Evolutionary conservation across 1,140 invertebrate species (phyloP), one percentile per base, ranked within the genome.

Genomic region (Nephotettix cincticeps): DNA sequence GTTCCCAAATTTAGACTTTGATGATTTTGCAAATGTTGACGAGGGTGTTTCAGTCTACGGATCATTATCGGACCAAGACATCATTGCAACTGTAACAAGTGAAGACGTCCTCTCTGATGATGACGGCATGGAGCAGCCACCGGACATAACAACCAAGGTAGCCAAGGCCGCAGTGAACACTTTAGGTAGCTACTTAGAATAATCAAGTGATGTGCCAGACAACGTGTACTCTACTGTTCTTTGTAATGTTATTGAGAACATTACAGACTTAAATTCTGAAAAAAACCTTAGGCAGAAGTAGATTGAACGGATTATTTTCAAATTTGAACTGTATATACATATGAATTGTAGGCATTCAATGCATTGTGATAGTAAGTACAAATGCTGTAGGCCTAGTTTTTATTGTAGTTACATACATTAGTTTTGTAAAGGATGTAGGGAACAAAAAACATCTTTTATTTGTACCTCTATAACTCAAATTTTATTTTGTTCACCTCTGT

Each of bases 401-500:
- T 61, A 61, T 29, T 61, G 56, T 6, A 61, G 56, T 61, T 61
- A 61, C 56, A 61, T 61, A 61, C 56, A 61, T 61, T 61, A 61
- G 56, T 27, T 61, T 61, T 61, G 56, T 61, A 61, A 61, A 61
- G 29, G 56, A 61, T 61, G 56, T 61, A 61, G 56, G 56, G 56
- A 61, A 61, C 23, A 61, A 61, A 61, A 61, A 61, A 61, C 56
- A 61, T 61, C 56, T 14, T 61, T 61, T 61, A 61, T 61, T 61
- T 61, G 3, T 61, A 61, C 56, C 56, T 61, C 56, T 21, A 65
- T 29, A 29, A 32, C 63, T 65, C 25, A 3, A 65, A 65, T 25
- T 65, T 65, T 65, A 65, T 65, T 65, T 65, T 65, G 63, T 65
- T 65, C 14, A 29, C 63, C 63, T 65, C 63, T 65, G 63, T 65